Evolutionary conservation across 2,888 invertebrate species (phyloP), one percentile per base, ranked within the genome.

Genomic region (Hedychridium roseum): DNA sequence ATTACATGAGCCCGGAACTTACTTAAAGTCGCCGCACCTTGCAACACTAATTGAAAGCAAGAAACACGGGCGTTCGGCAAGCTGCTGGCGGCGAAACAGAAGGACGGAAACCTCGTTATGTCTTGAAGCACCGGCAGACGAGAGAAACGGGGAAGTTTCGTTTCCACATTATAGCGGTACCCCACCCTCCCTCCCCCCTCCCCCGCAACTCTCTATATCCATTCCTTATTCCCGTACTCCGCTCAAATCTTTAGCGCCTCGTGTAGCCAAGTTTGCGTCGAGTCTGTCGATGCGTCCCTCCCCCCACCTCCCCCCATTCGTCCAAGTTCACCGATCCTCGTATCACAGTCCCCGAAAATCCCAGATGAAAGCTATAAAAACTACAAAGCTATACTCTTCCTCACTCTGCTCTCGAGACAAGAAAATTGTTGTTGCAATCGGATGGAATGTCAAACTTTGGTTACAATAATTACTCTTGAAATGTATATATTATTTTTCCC

Each of bases 31-130:
- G 28, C 37, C 42, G 35, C 36, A 39, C 34, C 46, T 35, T 28
- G 38, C 45, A 14, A 21, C 23, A 43, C 27, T 52, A 52, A 52
- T 49, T 49, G 49, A 30, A 52, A 16, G n/a, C 23, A 48, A 32
- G 44, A 40, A 49, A 40, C 43, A 52, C 40, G 44, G 46, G 28
- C 28, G 27, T 47, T 45, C 27, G 39, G 17, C 12, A 18, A 21
- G 9, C 4, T 11, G 34, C 34, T 44, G 27, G 26, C 21, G 26
- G 23, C 9, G 9, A n/a, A 42, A 43, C 14, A 17, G 17, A 39
- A 16, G 31, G 26, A 23, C 34, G 23, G 37, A 23, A 36, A 36
- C 30, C 40, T 31, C 44, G 38, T 38, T 34, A 28, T 23, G 27
- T 32, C 17, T 14, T 31, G 23, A 16, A 17, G 11, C 23, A 14